These are phyloP conservation scores for Myrmecophaga tridactyla DNA, from an alignment of 2,113 vertebrate species.

Conservation along the genomic window DNA sequence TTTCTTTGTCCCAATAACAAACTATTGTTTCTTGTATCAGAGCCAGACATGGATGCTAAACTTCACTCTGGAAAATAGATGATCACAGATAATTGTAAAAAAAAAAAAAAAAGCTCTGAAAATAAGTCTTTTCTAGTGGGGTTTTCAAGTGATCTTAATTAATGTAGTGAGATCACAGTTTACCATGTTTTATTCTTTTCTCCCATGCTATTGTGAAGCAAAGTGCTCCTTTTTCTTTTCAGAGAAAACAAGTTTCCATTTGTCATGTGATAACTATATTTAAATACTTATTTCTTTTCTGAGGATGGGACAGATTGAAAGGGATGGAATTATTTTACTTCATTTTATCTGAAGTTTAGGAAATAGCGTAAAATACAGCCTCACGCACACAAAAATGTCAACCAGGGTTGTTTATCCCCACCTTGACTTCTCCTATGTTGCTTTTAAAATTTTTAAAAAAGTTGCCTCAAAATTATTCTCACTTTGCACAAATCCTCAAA, in stretches of 20 bases:
- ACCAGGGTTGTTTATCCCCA: neutral
- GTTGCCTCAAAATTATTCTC: neutral
- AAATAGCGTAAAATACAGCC: neutral
- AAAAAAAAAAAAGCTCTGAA: neutral
- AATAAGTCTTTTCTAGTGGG: neutral
- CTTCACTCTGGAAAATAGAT: slow-evolving; percentile 24
- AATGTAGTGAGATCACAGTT: neutral
- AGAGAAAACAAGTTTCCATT: neutral
- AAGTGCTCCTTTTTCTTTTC: neutral
- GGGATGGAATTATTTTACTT: neutral
- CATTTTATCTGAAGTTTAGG: neutral
- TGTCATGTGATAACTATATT: neutral
- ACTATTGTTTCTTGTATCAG: neutral
- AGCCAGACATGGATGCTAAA: neutral
- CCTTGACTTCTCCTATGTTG: neutral
- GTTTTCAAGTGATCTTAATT: neutral
- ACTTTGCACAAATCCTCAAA: neutral
- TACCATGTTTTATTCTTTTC: neutral
- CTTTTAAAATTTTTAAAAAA: neutral
- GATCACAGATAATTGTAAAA: neutral
- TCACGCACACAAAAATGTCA: slow-evolving; percentile 6
- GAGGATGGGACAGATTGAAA: neutral
- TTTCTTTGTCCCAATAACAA: slow-evolving; percentile 1
- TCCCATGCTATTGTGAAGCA: neutral
- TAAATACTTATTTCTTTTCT: slow-evolving; percentile 4